Base-by-base conservation (phyloP, 2,888 invertebrate species). In the Strigamia maritima region DNA sequence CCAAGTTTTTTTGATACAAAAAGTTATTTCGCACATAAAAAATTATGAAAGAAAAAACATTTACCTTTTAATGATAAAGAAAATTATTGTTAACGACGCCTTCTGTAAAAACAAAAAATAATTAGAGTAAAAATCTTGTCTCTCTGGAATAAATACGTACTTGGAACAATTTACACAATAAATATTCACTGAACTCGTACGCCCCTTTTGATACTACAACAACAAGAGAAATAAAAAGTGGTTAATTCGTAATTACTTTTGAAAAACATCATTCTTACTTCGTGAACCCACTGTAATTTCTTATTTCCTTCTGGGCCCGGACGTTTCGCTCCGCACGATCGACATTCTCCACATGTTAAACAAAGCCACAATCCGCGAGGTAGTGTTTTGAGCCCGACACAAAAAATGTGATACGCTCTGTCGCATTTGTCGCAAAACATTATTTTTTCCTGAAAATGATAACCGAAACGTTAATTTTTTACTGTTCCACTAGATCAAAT, bases 381-480 rank as follows among this genome's bases (percentile, higher is more conserved):
- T 83, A 95, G 92, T 81, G 90, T 88, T 81, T 90, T 88, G 70
- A 95, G 87, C 7, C 94, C 94, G 79, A 95, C 93, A 87, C 97
- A 97, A 88, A 93, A 94, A 82, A 94, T 93, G 86, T 97, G 97
- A 87, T 93, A 95, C 87, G 96, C 96, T 85, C 96, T 89, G 88
- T 97, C 97, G 87, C 97, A 97, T 84, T 93, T 91, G 86, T 97
- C 96, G 87, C 97, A 97, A 87, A 93, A 95, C 84, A 97, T 90
- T 94, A 96, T 95, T 87, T 94, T 93, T 84, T 94, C 94, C 88
- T 80, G 35, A 7, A 24, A 28, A 38, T n/a, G 35, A 76, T n/a
- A n/a, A 38, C 14, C 28, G 16, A 38, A 44, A n/a, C n/a, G 14
- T 49, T n/a, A 49, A n/a, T n/a, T 6, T 6, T 49, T 70, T 3